Base-by-base conservation (phyloP, 2,888 invertebrate species). In the Cerastoderma edule region DNA sequence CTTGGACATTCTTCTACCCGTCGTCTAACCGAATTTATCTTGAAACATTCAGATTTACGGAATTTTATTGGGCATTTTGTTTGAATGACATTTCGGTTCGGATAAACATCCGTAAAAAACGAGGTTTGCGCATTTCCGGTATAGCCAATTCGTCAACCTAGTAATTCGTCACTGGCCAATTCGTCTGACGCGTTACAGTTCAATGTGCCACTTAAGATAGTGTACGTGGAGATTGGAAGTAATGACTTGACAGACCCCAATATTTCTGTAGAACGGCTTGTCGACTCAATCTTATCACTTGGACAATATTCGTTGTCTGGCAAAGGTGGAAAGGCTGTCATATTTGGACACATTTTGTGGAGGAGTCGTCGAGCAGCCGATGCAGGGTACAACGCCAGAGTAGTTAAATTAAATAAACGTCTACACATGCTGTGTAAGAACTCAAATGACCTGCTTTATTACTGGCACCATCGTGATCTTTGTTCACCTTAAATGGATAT, bases 161-260 rank as follows among this genome's bases (percentile, higher is more conserved):
- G n/a, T n/a, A n/a, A n/a, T n/a, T n/a, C n/a, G n/a, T n/a, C 8
- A 5, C n/a, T 48, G n/a, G 48, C 48, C 22, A 48, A 6, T 5
- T 13, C 32, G 6, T 4, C 2, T 22, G 32, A 63, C 13, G 13
- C 35, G 22, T 63, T 33, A 8, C 10, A 22, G 33, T 67, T 44
- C 53, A 67, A 56, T 67, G 24, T 53, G 53, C 48, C 19, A 56
- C 67, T 22, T 28, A 35, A 39, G 54, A 32, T 33, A 35, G 54
- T 22, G 6, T 67, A 33, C 56, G 56, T 22, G 35, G 53, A 30
- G 56, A 54, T 32, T 16, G 53, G 16, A 54, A 56, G 22, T 56
- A 48, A 48, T 19, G 48, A 48, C n/a, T 19, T 48, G 48, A 48
- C 48, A 6, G 8, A 19, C 22, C 48, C 48, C 5, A 19, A 19